Evolutionary conservation across 2,888 invertebrate species (phyloP), one percentile per base, ranked within the genome.

Genomic region (Hypolimnas misippus): DNA sequence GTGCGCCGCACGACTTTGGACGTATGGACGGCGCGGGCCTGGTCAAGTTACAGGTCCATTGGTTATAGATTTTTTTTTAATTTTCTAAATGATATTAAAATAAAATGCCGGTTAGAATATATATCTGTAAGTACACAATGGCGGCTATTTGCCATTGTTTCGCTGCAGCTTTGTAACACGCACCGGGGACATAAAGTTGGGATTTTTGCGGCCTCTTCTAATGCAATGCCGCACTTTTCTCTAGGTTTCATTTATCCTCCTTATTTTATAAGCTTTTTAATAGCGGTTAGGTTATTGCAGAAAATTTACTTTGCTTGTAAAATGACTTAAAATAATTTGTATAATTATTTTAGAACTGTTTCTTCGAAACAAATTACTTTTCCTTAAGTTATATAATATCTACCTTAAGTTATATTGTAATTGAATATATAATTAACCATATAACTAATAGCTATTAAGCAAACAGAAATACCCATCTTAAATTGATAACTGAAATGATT

Each of bases 141-240:
- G 16, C 53, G 57, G 61, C 74, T 74, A 69, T 65, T 62, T 71
- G 65, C 70, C 66, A 73, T 74, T 77, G 76, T 78, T 73, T 73
- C 74, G 65, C 61, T 74, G 74, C 76, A 77, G 76, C 77, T 79
- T 78, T 65, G 69, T 65, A 61, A 61, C 63, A 69, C 67, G 81
- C 83, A 83, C 77, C 69, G 67, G 73, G 73, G 69, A 78, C 74
- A 72, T 82, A 81, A 79, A 76, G 74, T 76, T 69, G 70, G 77
- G 77, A 81, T 83, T 80, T 78, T 78, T 81, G 77, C 73, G 73
- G 73, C 73, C 72, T 73, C 73, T 70, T 66, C 63, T 69, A 74
- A 75, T 73, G 49, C 49, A 14, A 49, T 49, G 29, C 14, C 49
- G 49, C 14, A 29, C 29, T 49, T 49, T 49, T 49, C 49, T 29